Evolutionary conservation across 2,888 invertebrate genomes (phyloP).

Genomic region (Idaea biselata): DNA sequence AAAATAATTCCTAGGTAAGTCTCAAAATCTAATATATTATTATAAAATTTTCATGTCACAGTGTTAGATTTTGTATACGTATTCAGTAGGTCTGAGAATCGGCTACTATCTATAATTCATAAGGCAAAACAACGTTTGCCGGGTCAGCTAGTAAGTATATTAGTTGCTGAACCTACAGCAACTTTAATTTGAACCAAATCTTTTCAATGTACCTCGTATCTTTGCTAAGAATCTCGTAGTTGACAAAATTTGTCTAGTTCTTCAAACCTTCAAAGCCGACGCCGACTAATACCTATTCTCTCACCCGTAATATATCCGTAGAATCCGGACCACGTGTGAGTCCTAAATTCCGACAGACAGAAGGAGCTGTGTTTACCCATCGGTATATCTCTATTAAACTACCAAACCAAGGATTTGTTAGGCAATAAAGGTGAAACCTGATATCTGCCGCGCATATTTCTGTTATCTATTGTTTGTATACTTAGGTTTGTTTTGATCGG

Average conservation of each 20-base stretch:
- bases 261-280: not conserved
- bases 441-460: slow-evolving; percentile 12
- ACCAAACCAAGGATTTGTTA: slow-evolving; percentile 16
- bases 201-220: too few species aligned
- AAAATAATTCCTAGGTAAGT: too few species aligned
- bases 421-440: slow-evolving; percentile 15
- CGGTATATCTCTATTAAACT: not conserved
- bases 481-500: not conserved
- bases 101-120: too few species aligned
- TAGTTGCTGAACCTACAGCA: too few species aligned
- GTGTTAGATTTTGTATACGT: too few species aligned
- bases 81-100: too few species aligned
- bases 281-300: not conserved
- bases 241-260: not conserved
- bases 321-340: slow-evolving; percentile 1
- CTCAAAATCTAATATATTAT: too few species aligned
- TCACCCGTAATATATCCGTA: not conserved
- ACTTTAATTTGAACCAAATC: too few species aligned
- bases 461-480: slow-evolving; percentile 13
- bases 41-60: too few species aligned
- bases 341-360: slow-evolving; percentile 1
- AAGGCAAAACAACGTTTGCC: too few species aligned
- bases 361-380: slow-evolving; percentile 4
- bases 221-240: too few species aligned
- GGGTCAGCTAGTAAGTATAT: too few species aligned